Evolutionary conservation across 2,888 invertebrate genomes (phyloP), one percentile per base, ranked within the genome.

Genomic region (Tineola bisselliella): DNA sequence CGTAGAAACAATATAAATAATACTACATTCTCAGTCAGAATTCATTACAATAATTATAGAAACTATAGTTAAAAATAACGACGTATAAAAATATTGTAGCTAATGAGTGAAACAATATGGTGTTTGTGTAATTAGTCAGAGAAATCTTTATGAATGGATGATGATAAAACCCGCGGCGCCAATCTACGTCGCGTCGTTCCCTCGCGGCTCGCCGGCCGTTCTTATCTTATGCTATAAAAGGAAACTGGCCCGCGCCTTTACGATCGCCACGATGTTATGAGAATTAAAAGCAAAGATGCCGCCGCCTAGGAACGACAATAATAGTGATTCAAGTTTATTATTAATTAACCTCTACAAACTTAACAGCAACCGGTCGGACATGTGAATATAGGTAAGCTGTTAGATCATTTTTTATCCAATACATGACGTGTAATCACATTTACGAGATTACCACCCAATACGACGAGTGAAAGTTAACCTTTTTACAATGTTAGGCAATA

Each of bases 221-320:
- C 76, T 83, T 81, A 81, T 82, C 82, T 77, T 66, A 65, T 68
- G 69, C 79, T 79, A 74, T 81, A 81, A 77, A 81, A 82, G 80
- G 80, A 81, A 82, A 81, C 81, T 81, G 78, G 80, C 74, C 75
- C 74, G 74, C 74, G 76, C 76, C 75, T 81, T 81, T 76, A 79
- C 74, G 76, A 79, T 77, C 75, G 69, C 69, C 68, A 68, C 73
- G 72, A 74, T 76, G 69, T 64, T 67, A 66, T 66, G 60, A 70
- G 66, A 58, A 58, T 58, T 58, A 58, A 58, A 58, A 33, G 70
- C 71, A 74, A 75, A 76, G 71, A 70, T 70, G 65, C 67, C 71
- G 74, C 74, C 56, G 43, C 56, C 62, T 15, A 19, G 56, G 44
- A 25, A 30, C 33, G 58, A 58, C 58, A 33, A 17, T 58, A 58